Conservation (phyloP, 2,797 vertebrate species). For the Serranus cabrilla region DNA sequence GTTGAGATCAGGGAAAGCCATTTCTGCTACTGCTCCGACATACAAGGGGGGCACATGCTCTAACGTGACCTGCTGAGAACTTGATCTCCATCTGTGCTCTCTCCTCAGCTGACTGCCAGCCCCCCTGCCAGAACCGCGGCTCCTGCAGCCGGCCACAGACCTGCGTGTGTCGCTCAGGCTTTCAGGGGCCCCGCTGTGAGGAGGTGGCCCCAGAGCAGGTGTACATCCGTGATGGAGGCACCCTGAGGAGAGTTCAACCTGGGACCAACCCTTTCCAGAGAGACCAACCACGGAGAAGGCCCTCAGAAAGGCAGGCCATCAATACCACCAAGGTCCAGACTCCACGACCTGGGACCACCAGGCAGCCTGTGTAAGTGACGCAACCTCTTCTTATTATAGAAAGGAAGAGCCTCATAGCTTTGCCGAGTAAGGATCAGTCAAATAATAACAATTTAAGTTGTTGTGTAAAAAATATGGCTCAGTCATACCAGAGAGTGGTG, state of each 20-base stretch:
- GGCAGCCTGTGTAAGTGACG: conserved; percentile 81
- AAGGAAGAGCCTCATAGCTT: conserved; percentile 2
- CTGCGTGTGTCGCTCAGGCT: conserved; percentile 95
- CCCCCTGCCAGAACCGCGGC: conserved; percentile 95
- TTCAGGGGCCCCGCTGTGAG: conserved; percentile 92
- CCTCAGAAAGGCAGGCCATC: conserved; percentile 61
- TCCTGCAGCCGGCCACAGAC: conserved; percentile 96
- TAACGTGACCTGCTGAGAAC: conserved; percentile 66
- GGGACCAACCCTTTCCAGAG: conserved; percentile 79
- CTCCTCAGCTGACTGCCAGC: conserved; percentile 93
- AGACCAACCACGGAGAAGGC: conserved; percentile 74
- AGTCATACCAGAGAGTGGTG: no score
- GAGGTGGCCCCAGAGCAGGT: conserved; percentile 93
- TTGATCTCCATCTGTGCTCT: conserved; percentile 69
- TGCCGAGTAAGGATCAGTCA: conserved; percentile 11
- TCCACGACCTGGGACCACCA: conserved; percentile 76
- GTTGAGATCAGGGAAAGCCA: conserved; percentile 58
- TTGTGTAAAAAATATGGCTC: background rate
- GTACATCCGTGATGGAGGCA: conserved; percentile 87
- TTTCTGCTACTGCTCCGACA: conserved; percentile 57
- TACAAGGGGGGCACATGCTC: conserved; percentile 46
- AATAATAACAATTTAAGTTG: background rate
- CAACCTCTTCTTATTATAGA: conserved; percentile 39
- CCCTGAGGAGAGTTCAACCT: conserved; percentile 80
- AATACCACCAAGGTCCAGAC: conserved; percentile 71